Conservation (phyloP, 35 echinoderm and acorn worm species). For the Lytechinus pictus region DNA sequence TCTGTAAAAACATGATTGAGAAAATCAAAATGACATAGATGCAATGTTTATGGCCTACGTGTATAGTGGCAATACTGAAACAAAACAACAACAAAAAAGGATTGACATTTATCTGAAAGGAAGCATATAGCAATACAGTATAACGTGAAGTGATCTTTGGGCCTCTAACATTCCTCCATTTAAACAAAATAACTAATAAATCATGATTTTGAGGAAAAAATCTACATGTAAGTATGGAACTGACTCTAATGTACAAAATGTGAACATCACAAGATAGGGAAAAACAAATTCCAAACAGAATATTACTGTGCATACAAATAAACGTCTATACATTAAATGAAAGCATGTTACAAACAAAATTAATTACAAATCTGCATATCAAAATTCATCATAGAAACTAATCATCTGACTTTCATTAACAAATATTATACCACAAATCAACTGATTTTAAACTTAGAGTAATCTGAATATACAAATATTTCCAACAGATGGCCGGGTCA, state of each 20-base stretch:
- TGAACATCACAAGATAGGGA: not conserved
- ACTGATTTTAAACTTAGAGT: not conserved
- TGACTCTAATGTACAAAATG: not conserved
- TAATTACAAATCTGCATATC: not conserved
- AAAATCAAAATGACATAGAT: not conserved
- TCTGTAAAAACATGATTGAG: not conserved
- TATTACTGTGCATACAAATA: not conserved
- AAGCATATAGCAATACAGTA: not conserved
- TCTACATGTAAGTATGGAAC: not conserved
- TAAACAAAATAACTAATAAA: too few relatives aligned
- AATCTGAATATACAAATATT: conserved; percentile 21
- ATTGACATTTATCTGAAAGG: not conserved
- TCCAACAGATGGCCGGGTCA: not conserved
- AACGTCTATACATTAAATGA: not conserved
- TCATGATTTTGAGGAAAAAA: too few relatives aligned
- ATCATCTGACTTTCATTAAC: not conserved
- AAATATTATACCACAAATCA: not conserved
- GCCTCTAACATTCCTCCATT: too few relatives aligned
- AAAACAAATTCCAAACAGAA: not conserved
- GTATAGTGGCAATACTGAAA: conserved; percentile 11
- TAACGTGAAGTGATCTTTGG: not conserved
- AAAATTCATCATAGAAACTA: not conserved
- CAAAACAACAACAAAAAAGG: not conserved
- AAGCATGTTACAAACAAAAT: not conserved
- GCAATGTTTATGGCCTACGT: not conserved